phyloP scores from a whole-genome alignment of 2,888 invertebrate species.

The Tachina grossa region DNA sequence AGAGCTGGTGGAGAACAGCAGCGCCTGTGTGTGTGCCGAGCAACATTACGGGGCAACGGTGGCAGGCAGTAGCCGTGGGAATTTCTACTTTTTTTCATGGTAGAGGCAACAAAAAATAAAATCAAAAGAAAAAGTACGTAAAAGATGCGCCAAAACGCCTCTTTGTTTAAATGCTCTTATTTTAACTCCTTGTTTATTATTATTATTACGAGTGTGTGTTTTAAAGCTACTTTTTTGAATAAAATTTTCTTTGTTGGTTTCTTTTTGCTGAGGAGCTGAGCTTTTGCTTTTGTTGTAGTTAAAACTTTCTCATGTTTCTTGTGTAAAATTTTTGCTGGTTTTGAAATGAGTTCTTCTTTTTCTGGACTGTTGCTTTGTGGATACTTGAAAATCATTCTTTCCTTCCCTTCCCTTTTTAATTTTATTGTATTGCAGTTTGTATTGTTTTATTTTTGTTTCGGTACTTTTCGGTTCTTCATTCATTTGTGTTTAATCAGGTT shows the following conservation, averaged over 20 bases:
- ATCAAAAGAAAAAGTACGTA: conserved; percentile 30
- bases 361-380: conserved; percentile 32
- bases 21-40: conserved; percentile 21
- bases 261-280: conserved; percentile 10
- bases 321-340: conserved; percentile 30
- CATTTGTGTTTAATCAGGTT: conserved; percentile 56
- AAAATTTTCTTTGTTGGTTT: conserved; percentile 36
- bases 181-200: conserved; percentile 64
- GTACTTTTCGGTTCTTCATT: conserved; percentile 29
- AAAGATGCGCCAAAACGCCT: conserved; percentile 71
- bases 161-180: conserved; percentile 70
- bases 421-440: conserved; percentile 49
- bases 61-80: conserved; percentile 66
- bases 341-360: conserved; percentile 39
- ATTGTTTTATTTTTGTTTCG: neutral
- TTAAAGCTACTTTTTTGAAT: conserved; percentile 52
- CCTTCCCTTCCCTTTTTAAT: conserved; percentile 44
- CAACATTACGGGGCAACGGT: conserved; percentile 53
- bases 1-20: conserved; percentile 29
- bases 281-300: conserved; percentile 28
- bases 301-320: conserved; percentile 57
- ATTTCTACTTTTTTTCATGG: conserved; percentile 54
- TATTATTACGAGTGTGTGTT: conserved; percentile 42
- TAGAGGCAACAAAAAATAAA: conserved; percentile 33
- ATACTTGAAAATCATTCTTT: conserved; percentile 58